Base-by-base conservation (phyloP, 2,888 invertebrate species). In the Caenorhabditis uteleia region DNA sequence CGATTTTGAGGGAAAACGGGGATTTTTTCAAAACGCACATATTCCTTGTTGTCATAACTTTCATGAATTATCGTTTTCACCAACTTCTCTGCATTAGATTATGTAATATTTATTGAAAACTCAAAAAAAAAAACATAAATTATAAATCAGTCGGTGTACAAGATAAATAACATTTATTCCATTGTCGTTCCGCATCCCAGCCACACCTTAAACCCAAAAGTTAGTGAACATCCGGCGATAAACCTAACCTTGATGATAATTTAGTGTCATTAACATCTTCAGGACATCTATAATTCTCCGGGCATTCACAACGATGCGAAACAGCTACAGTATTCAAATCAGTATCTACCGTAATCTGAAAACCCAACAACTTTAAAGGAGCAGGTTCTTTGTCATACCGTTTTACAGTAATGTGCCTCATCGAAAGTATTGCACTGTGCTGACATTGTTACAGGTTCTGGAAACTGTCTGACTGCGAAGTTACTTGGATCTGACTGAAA, bases 341-440 rank as follows among this genome's bases (percentile, higher is more conserved):
- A 1, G 42, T 34, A 38, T 59, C 59, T 1, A 59, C 27, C 2
- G 53, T 53, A 4, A 59, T 48, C 56, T 56, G 48, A 27, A 47
- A n/a, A n/a, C n/a, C n/a, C n/a, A n/a, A 18, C 26, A 4, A 27
- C 7, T 7, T 2, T 12, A 1, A 12, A 34, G 8, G 6, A 10
- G 26, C 21, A 8, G 16, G 20, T 14, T 42, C 27, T 36, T 10
- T 50, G n/a, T n/a, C n/a, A n/a, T n/a, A n/a, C 44, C 54, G 49
- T 54, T 60, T 60, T 60, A 34, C 60, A 60, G 38, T 45, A 60
- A 36, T 60, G 60, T 3, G 60, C 48, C 34, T 60, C 60, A 23
- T 60, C 60, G 21, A 48, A 60, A 27, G 42, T 48, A 14, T 54
- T 54, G 33, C 60, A 60, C n/a, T n/a, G n/a, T n/a, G n/a, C 47